Evolutionary conservation across 2,888 invertebrate species (phyloP).

Genomic region (Sycophila texana): DNA sequence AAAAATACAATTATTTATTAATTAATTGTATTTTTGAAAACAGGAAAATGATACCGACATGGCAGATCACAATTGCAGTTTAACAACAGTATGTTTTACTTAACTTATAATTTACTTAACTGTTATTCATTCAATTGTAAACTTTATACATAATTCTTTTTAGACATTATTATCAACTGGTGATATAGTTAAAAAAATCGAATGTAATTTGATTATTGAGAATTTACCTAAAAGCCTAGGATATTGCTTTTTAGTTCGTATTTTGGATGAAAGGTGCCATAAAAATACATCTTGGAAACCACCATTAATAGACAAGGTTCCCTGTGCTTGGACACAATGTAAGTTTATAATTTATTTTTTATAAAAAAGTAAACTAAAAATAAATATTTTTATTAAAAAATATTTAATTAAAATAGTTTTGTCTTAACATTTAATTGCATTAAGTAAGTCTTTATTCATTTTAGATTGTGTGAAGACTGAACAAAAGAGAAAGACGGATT

Average conservation of each 20-base stretch:
- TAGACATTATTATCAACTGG: constrained; percentile 42
- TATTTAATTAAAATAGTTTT: not conserved
- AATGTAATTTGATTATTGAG: constrained; percentile 54
- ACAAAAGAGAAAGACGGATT: not conserved
- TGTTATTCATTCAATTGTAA: not conserved
- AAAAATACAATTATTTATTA: constrained; percentile 7
- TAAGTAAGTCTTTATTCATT: constrained; percentile 4
- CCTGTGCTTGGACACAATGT: constrained; percentile 56
- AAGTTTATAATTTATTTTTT: constrained; percentile 12
- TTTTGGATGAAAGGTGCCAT: constrained; percentile 53
- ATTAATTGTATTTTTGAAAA: constrained; percentile 13
- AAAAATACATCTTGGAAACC: constrained; percentile 55
- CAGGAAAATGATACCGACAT: constrained; percentile 41
- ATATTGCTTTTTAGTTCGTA: constrained; percentile 51
- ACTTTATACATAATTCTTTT: constrained; percentile 20
- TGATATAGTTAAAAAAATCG: constrained; percentile 41
- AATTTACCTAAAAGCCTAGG: constrained; percentile 39
- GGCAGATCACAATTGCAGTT: constrained; percentile 36
- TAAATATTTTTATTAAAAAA: not conserved
- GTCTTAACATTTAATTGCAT: not conserved
- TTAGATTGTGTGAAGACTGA: constrained; percentile 48
- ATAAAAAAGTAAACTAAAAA: not conserved
- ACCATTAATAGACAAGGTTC: constrained; percentile 39
- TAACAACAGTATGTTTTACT: constrained; percentile 37
- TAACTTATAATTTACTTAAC: not conserved